These are phyloP conservation scores for Aplodontia rufa DNA, from an alignment of 2,113 vertebrate species.

Conservation along the genomic window DNA sequence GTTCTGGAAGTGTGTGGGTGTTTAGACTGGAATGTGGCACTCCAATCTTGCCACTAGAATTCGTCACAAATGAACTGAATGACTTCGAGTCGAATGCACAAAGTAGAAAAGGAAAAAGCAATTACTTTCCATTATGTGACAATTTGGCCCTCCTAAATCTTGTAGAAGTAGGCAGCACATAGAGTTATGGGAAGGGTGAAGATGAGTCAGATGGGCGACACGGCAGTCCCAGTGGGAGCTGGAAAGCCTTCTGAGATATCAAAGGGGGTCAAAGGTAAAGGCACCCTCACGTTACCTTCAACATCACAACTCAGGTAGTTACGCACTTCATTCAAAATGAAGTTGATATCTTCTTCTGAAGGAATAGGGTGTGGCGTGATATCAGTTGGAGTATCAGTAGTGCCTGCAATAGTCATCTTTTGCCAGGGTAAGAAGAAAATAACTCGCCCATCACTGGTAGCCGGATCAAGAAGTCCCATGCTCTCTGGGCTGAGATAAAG, in stretches of 20 bases:
- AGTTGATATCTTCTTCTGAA: conserved; percentile 92
- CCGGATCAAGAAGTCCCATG: conserved; percentile 98
- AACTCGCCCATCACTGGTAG: conserved; percentile 96
- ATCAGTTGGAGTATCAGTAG: conserved; percentile 93
- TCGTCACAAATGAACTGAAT: neutral
- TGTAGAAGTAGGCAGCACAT: neutral
- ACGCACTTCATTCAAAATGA: conserved; percentile 94
- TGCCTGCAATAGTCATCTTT: conserved; percentile 98
- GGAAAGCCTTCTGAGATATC: neutral
- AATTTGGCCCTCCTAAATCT: neutral
- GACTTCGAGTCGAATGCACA: neutral
- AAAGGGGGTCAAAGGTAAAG: neutral
- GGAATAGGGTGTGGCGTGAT: conserved; percentile 93
- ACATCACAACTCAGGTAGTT: conserved; percentile 95
- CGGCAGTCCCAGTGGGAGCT: neutral
- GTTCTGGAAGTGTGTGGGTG: neutral
- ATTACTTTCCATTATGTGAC: neutral
- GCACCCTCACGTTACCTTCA: conserved; percentile 86
- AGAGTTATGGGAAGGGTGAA: neutral
- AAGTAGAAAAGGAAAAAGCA: neutral
- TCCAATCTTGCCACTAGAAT: neutral
- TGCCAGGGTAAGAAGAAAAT: conserved; percentile 99
- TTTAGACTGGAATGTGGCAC: neutral
- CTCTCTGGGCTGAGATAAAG: conserved; percentile 91
- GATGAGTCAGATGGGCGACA: neutral